Evolutionary conservation across 2,113 vertebrate species (phyloP).

Genomic region (Aptenodytes patagonicus): DNA sequence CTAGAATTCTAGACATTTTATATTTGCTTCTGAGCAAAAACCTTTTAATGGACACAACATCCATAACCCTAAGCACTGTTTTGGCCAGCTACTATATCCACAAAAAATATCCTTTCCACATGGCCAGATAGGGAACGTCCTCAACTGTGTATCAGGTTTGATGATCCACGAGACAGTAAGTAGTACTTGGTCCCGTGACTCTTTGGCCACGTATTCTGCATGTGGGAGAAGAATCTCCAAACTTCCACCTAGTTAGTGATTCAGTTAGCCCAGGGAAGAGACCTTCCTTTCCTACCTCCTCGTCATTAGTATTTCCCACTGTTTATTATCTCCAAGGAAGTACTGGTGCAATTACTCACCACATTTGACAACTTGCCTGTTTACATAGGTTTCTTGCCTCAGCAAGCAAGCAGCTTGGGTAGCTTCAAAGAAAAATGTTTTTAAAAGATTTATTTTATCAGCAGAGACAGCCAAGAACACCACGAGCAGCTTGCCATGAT

Average conservation of each 20-base stretch:
- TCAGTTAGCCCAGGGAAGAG: background rate
- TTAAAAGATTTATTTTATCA: background rate
- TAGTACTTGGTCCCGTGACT: background rate
- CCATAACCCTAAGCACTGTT: background rate
- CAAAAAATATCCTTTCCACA: background rate
- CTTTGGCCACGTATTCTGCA: background rate
- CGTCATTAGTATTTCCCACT: background rate
- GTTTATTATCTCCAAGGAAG: background rate
- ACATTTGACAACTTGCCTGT: background rate
- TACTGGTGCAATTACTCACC: background rate
- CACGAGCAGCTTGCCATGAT: background rate
- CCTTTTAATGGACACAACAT: background rate
- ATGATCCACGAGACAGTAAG: background rate
- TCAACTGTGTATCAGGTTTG: background rate
- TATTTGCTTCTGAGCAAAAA: background rate
- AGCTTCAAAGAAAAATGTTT: background rate
- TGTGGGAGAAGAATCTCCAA: background rate
- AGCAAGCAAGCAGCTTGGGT: background rate
- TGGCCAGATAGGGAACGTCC: background rate
- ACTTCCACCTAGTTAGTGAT: background rate
- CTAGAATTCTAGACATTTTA: background rate
- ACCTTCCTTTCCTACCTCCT: background rate
- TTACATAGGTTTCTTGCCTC: background rate
- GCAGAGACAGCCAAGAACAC: background rate
- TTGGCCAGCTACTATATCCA: background rate